Evolutionary conservation across 2,113 vertebrate species (phyloP).

Genomic region (Microtus oregoni): DNA sequence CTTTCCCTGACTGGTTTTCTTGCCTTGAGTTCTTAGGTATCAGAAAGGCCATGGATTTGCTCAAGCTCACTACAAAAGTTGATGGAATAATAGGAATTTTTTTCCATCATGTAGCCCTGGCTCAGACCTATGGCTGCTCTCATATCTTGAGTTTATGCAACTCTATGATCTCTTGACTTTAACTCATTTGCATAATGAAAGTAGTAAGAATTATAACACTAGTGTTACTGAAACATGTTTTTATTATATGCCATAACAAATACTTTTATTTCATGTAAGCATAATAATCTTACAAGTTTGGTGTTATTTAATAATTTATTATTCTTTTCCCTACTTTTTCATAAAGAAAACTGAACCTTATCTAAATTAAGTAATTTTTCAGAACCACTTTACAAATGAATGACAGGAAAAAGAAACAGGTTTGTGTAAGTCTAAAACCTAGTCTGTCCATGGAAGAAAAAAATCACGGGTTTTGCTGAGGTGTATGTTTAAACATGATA

Average conservation of each 20-base stretch:
- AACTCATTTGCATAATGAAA: slow-evolving; percentile 57
- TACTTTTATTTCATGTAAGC: slow-evolving; percentile 44
- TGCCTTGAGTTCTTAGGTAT: slow-evolving; percentile 46
- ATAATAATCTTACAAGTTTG: not conserved
- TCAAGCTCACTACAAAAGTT: slow-evolving; percentile 3
- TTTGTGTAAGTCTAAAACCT: not conserved
- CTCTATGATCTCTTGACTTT: slow-evolving; percentile 44
- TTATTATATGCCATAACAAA: slow-evolving; percentile 1
- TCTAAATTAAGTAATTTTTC: slow-evolving; percentile 44
- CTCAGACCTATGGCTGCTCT: slow-evolving; percentile 28
- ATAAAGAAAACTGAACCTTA: slow-evolving; percentile 38
- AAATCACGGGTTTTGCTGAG: slow-evolving; percentile 61
- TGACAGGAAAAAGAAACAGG: not conserved
- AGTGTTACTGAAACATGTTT: slow-evolving; percentile 33
- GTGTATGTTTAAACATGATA: slow-evolving; percentile 27
- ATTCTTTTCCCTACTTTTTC: slow-evolving; percentile 25
- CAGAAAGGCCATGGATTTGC: not conserved
- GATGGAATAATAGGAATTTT: slow-evolving; percentile 30
- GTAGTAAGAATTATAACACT: slow-evolving; percentile 46
- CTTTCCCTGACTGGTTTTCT: slow-evolving; percentile 56
- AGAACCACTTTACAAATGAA: slow-evolving; percentile 6
- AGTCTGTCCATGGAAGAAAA: slow-evolving; percentile 42
- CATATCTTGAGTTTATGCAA: slow-evolving; percentile 49
- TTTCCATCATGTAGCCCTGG: slow-evolving; percentile 18
- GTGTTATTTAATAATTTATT: slow-evolving; percentile 48